A percentile compares a stretch with the other conserved stretches of the same genome.
These are phyloP conservation scores for Dryomyza anilis DNA, from an alignment of 2,888 invertebrate genomes.

Conservation along the genomic window DNA sequence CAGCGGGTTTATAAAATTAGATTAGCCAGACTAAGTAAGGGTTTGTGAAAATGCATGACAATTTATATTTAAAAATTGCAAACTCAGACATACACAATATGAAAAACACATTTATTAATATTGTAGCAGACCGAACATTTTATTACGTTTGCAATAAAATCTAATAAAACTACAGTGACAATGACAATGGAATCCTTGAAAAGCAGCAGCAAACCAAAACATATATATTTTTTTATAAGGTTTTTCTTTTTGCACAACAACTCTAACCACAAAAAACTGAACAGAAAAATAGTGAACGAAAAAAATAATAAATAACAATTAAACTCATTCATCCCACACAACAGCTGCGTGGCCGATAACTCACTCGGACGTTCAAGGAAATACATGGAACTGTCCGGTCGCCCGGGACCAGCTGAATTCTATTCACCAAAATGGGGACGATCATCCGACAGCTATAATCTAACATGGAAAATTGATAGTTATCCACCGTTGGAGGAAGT, in stretches of 20 bases:
- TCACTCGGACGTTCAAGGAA: slow-evolving; percentile 71
- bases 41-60: background rate
- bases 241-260: background rate
- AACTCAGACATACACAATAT: background rate
- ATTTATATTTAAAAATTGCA: background rate
- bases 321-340: slow-evolving; percentile 35
- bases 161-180: slow-evolving; percentile 12
- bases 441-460: slow-evolving; percentile 67
- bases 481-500: slow-evolving; percentile 75
- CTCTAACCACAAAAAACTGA: background rate
- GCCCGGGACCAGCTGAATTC: slow-evolving; percentile 73
- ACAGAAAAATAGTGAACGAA: background rate
- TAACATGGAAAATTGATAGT: slow-evolving; percentile 74
- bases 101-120: background rate
- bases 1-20: too few relatives aligned
- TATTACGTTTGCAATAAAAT: slow-evolving; percentile 19
- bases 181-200: slow-evolving; percentile 8
- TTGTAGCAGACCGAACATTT: background rate
- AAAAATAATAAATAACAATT: slow-evolving; percentile 38
- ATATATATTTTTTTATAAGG: background rate
- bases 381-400: slow-evolving; percentile 74
- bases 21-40: too few relatives aligned
- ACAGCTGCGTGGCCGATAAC: slow-evolving; percentile 73
- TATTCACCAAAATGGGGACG: slow-evolving; percentile 70
- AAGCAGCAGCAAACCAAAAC: background rate